Conservation (phyloP, 2,113 vertebrate genomes). For the Oreochromis niloticus region DNA sequence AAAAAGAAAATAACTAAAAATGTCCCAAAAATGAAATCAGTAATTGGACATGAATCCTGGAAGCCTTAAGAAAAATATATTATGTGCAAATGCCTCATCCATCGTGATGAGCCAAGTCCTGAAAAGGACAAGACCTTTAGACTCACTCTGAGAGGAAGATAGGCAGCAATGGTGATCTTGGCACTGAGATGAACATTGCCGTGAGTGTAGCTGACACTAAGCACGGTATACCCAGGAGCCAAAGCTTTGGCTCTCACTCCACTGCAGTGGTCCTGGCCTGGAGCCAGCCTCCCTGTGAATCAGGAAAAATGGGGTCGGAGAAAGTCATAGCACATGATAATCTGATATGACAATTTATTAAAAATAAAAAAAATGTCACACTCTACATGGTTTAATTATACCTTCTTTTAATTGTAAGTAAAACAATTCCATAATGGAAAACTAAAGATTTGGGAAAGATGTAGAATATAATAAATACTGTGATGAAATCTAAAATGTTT, state of each 20-base stretch:
- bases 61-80: neutral
- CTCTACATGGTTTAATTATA: neutral
- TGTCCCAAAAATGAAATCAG: neutral
- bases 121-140: neutral
- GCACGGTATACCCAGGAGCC: constrained; percentile 74
- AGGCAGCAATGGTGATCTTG: constrained; percentile 84
- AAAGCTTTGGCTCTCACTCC: constrained; percentile 81
- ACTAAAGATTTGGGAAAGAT: neutral
- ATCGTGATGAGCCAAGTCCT: neutral
- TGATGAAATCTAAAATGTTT: neutral
- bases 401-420: neutral
- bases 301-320: neutral
- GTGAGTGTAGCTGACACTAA: constrained; percentile 83
- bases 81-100: neutral
- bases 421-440: neutral
- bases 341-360: neutral
- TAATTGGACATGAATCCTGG: neutral
- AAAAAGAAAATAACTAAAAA: neutral
- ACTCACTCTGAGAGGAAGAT: constrained; percentile 83
- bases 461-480: neutral
- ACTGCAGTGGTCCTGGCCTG: constrained; percentile 78
- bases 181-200: constrained; percentile 80
- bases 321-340: neutral
- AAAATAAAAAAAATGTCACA: neutral
- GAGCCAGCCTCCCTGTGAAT: constrained; percentile 75